Percentiles rank a stretch among this genome's conserved stretches.
phyloP scores from a whole-genome alignment of 2,113 vertebrate species.

The Madoqua kirkii region DNA sequence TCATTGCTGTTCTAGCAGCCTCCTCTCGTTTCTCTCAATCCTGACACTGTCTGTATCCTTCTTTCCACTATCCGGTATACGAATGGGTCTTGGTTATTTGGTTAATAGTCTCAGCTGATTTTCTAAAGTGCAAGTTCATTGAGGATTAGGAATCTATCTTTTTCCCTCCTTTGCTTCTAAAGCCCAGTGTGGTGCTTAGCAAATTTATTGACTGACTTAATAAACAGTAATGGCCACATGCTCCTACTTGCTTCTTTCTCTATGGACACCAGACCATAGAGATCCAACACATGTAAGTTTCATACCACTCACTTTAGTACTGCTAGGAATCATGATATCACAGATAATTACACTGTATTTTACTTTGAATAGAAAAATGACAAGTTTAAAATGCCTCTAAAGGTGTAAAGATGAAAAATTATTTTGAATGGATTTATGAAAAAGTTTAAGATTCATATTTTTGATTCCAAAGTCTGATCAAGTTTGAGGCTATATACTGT shows the following conservation, averaged over 20 bases:
- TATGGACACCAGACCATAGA: background rate
- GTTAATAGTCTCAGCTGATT: background rate
- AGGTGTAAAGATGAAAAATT: background rate
- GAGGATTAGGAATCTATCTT: background rate
- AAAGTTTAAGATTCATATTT: background rate
- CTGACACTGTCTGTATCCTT: background rate
- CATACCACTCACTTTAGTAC: background rate
- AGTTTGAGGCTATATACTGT: background rate
- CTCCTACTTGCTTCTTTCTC: background rate
- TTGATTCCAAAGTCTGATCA: background rate
- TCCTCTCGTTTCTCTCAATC: background rate
- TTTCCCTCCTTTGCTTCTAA: background rate
- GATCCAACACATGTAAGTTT: background rate
- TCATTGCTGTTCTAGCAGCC: too few relatives aligned
- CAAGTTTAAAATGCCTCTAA: background rate
- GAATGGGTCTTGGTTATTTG: background rate
- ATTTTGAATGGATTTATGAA: background rate
- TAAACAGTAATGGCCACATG: background rate
- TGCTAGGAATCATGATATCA: background rate
- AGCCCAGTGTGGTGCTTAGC: background rate
- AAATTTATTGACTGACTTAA: background rate
- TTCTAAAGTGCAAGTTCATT: background rate
- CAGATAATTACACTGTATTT: background rate
- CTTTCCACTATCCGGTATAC: background rate
- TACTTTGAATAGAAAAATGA: background rate